Conservation (phyloP, 2,797 vertebrate species). For the Nannoperca australis region DNA sequence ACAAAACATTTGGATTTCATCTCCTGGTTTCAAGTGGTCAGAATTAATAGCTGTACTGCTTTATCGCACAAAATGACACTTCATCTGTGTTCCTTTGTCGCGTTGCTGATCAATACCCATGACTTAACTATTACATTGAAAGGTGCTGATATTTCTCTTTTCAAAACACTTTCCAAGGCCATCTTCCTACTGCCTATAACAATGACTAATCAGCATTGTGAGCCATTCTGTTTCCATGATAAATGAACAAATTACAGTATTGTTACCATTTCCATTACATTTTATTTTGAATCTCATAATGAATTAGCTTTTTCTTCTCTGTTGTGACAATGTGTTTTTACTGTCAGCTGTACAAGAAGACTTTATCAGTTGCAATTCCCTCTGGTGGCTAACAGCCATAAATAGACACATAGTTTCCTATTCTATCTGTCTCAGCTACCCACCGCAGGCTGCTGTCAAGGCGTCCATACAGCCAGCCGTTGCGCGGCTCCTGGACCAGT, state of each 20-base stretch:
- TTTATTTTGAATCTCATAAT: background rate
- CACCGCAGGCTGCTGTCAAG: conserved; percentile 90
- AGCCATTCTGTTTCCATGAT: background rate
- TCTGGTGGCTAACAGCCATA: background rate
- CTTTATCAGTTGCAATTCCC: background rate
- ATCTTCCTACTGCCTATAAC: background rate
- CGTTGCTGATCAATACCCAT: background rate
- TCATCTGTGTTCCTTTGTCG: background rate
- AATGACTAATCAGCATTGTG: background rate
- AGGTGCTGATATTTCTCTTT: background rate
- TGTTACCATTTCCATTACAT: background rate
- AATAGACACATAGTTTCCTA: background rate
- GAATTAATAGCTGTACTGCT: background rate
- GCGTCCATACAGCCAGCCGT: conserved; percentile 96
- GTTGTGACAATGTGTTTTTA: background rate
- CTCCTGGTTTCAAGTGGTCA: background rate
- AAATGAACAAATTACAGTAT: background rate
- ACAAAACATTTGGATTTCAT: background rate
- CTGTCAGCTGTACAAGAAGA: background rate
- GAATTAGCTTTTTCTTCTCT: background rate
- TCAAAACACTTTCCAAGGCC: background rate
- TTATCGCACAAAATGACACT: background rate
- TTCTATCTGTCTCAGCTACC: conserved; percentile 54
- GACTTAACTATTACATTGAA: background rate
- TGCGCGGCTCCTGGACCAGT: conserved; percentile 90